Conservation (phyloP, 1,140 invertebrate genomes). For the Scaptomyza hsui region DNA sequence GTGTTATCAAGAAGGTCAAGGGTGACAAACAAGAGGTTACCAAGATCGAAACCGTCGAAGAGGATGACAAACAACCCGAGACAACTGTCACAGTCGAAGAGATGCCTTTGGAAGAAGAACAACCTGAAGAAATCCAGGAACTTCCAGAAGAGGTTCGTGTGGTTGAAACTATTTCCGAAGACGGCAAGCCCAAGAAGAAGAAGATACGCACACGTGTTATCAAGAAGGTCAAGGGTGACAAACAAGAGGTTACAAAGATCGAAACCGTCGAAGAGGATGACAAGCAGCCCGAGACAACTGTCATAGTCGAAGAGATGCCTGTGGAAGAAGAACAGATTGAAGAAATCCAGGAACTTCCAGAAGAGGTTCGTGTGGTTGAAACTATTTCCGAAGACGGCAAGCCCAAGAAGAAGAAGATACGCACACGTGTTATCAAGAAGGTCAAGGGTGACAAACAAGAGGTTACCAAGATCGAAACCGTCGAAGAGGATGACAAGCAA, state of each 20-base stretch:
- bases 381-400: constrained; percentile 36
- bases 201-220: constrained; percentile 44
- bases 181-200: constrained; percentile 41
- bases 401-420: constrained; percentile 33
- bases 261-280: constrained; percentile 65
- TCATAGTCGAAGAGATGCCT: constrained; percentile 48
- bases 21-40: constrained; percentile 22
- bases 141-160: constrained; percentile 73
- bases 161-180: constrained; percentile 68
- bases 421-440: constrained; percentile 63
- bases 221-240: constrained; percentile 46
- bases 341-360: constrained; percentile 40
- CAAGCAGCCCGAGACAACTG: constrained; percentile 57
- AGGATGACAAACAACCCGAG: constrained; percentile 17
- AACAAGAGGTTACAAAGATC: constrained; percentile 57
- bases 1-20: constrained; percentile 18
- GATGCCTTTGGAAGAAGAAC: constrained; percentile 10
- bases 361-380: constrained; percentile 20
- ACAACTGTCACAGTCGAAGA: constrained; percentile 15
- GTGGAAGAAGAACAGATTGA: constrained; percentile 37
- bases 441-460: constrained; percentile 68
- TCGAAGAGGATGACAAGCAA: constrained; percentile 79
- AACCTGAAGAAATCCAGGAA: constrained; percentile 37
- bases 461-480: constrained; percentile 75
- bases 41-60: constrained; percentile 21